Percentiles rank a stretch among this genome's conserved stretches.
These are phyloP conservation scores for Muscina levida DNA, from an alignment of 2,888 invertebrate genomes.

Conservation along the genomic window DNA sequence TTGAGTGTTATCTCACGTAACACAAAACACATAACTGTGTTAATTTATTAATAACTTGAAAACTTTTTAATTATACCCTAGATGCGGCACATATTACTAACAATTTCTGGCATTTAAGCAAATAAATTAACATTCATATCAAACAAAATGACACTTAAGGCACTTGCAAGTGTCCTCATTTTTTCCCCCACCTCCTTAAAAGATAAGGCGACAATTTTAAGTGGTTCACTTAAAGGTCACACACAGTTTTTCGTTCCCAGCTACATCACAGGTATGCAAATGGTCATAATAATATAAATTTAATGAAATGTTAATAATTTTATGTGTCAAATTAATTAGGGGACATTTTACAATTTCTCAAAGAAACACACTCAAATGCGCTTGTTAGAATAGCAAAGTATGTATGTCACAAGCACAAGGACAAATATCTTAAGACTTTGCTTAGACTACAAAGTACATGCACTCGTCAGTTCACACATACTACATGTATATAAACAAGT, in stretches of 20 bases:
- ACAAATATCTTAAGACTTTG: not conserved
- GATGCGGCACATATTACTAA: not conserved
- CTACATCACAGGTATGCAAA: no score
- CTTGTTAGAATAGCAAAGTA: no score
- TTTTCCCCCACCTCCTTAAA: no score
- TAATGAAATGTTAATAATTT: slow-evolving; percentile 18
- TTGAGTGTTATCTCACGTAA: slow-evolving; percentile 13
- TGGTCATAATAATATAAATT: not conserved
- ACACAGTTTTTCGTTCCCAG: not conserved
- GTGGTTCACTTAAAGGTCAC: not conserved
- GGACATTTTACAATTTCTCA: slow-evolving; percentile 8
- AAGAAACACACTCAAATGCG: not conserved
- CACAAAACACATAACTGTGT: slow-evolving; percentile 5
- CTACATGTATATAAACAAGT: not conserved
- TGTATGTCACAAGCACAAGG: slow-evolving; percentile 10
- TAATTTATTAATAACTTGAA: slow-evolving; percentile 21
- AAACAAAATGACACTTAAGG: slow-evolving; percentile 14
- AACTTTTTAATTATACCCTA: slow-evolving; percentile 19
- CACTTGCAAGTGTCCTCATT: not conserved
- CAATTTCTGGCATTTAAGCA: not conserved
- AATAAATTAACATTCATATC: not conserved
- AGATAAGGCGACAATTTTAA: not conserved
- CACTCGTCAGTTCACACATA: not conserved
- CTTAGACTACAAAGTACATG: no score
- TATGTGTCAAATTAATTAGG: slow-evolving; percentile 15